Percentiles rank a stretch among this genome's conserved stretches.
These are phyloP conservation scores for Hypothenemus hampei DNA, from an alignment of 1,140 invertebrate species.

Conservation along the genomic window DNA sequence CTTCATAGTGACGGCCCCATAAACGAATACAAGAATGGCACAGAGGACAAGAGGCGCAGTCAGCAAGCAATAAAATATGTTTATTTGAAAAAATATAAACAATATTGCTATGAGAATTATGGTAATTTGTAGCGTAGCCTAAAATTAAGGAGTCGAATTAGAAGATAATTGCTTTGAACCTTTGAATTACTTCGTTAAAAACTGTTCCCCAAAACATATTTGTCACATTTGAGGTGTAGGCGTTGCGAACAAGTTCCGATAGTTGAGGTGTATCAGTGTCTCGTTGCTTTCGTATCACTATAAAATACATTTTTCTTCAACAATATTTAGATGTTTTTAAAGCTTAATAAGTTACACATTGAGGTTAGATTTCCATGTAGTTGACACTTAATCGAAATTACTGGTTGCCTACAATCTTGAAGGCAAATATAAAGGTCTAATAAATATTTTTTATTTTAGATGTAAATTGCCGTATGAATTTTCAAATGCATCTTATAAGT, in stretches of 20 bases:
- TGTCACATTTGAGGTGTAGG: conserved; percentile 36
- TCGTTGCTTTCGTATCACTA: conserved; percentile 38
- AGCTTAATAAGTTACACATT: too few relatives aligned
- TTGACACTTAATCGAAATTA: too few relatives aligned
- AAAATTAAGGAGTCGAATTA: conserved; percentile 12
- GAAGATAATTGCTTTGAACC: neutral
- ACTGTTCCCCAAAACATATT: conserved; percentile 34
- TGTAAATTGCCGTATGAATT: conserved; percentile 57
- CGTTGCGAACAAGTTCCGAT: conserved; percentile 36
- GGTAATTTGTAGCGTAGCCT: conserved; percentile 40
- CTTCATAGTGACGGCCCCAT: conserved; percentile 38
- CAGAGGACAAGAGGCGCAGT: conserved; percentile 36
- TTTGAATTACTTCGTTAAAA: conserved; percentile 36
- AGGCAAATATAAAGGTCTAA: too few relatives aligned
- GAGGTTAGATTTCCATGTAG: too few relatives aligned
- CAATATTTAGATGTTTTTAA: too few relatives aligned
- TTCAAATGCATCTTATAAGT: conserved; percentile 48
- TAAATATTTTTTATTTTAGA: too few relatives aligned
- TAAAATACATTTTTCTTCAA: conserved; percentile 32
- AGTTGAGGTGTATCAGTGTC: conserved; percentile 32
- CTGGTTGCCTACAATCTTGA: too few relatives aligned
- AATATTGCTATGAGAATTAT: conserved; percentile 36
- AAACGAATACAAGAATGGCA: conserved; percentile 35
- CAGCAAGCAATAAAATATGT: conserved; percentile 33
- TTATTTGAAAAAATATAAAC: conserved; percentile 41